Conservation (phyloP, 2,113 vertebrate genomes). For the Azemiops feae region DNA sequence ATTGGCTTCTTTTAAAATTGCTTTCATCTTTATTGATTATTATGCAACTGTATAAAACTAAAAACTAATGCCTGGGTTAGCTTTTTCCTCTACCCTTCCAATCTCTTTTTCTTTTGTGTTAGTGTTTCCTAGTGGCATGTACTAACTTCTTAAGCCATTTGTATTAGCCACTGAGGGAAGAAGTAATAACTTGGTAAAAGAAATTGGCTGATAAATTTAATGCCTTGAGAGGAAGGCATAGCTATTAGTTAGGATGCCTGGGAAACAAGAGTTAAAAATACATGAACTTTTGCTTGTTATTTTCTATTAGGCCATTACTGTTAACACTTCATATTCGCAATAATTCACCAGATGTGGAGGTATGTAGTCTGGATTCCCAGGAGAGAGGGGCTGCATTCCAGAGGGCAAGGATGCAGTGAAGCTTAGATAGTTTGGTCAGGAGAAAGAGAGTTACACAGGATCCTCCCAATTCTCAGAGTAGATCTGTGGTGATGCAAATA, state of each 20-base stretch:
- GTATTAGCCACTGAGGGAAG: not conserved
- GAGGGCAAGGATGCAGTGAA: not conserved
- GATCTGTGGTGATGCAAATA: not conserved
- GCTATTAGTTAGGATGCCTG: not conserved
- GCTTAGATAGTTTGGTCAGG: not conserved
- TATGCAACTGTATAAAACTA: not conserved
- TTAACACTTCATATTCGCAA: not conserved
- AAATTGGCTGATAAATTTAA: not conserved
- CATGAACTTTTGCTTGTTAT: not conserved
- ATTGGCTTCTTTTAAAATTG: not conserved
- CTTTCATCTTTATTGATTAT: not conserved
- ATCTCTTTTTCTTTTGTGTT: not conserved
- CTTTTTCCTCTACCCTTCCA: not conserved
- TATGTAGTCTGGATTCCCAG: not conserved
- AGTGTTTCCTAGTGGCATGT: not conserved
- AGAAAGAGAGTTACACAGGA: not conserved
- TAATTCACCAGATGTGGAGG: not conserved
- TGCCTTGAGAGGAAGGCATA: not conserved
- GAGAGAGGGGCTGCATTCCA: not conserved
- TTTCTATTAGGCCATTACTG: not conserved
- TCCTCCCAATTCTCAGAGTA: not conserved
- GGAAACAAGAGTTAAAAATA: not conserved
- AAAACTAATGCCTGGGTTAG: not conserved
- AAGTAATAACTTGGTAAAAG: not conserved
- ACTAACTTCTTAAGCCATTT: not conserved